Conservation (phyloP, 2,797 vertebrate genomes). For the Cuculus canorus region DNA sequence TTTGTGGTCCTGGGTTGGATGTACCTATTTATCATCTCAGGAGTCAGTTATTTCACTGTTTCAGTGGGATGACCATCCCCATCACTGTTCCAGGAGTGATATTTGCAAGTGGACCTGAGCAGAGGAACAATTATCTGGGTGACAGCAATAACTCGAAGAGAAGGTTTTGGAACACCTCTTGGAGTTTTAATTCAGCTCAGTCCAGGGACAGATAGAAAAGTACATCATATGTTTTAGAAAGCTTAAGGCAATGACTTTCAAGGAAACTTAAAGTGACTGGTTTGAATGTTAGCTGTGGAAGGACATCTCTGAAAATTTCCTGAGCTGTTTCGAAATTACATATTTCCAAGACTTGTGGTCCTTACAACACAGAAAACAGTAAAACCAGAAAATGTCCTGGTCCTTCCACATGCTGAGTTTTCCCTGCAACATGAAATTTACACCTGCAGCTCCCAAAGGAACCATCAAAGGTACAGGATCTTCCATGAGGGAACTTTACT, state of each 20-base stretch:
- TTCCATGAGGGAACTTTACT: neutral
- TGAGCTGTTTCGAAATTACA: neutral
- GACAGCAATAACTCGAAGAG: neutral
- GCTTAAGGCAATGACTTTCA: neutral
- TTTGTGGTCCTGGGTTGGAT: neutral
- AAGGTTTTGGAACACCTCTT: neutral
- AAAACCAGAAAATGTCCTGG: neutral
- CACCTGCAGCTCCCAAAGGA: neutral
- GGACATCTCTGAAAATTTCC: neutral
- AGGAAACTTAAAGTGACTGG: neutral
- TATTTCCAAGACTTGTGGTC: neutral
- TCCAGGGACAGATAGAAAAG: neutral
- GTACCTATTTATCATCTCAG: neutral
- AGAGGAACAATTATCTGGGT: neutral
- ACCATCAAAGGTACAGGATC: neutral
- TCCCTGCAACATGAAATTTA: neutral
- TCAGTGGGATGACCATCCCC: neutral
- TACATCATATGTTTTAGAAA: neutral
- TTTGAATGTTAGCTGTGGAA: neutral
- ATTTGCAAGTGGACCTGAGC: neutral
- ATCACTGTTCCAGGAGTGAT: neutral
- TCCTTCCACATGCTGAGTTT: neutral
- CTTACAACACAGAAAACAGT: neutral
- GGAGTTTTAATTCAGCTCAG: neutral
- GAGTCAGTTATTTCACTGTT: neutral